Evolutionary conservation across 2,888 invertebrate species (phyloP).

Genomic region (Aspidiotus destructor): DNA sequence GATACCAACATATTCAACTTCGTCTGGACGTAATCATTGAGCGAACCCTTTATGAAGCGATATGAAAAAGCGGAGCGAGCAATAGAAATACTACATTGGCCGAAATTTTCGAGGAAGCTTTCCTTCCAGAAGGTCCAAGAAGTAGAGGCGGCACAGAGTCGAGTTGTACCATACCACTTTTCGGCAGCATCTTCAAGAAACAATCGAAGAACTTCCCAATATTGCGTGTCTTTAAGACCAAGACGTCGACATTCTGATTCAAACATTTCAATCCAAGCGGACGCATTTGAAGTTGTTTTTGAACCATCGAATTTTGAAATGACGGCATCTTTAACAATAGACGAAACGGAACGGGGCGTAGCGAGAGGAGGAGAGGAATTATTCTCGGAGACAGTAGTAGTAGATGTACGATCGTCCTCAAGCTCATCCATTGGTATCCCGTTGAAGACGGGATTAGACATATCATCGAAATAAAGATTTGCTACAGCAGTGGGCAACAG

Average conservation of each 20-base stretch:
- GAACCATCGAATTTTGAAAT: neutral
- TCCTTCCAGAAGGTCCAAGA: neutral
- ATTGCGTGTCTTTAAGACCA: neutral
- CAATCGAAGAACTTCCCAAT: neutral
- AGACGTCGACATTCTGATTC: slow-evolving; percentile 3
- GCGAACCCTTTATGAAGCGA: neutral
- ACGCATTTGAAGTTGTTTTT: neutral
- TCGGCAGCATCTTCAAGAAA: slow-evolving; percentile 5
- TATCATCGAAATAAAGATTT: neutral
- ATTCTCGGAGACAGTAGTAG: neutral
- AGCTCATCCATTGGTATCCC: neutral
- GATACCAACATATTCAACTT: neutral
- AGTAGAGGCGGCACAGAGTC: neutral
- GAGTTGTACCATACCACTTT: neutral
- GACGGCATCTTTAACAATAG: slow-evolving; percentile 3
- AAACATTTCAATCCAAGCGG: neutral
- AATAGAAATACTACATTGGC: neutral
- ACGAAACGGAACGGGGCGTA: neutral
- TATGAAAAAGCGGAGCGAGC: neutral
- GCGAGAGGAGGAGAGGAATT: neutral
- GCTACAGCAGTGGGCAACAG: neutral
- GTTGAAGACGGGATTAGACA: neutral
- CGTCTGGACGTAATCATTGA: neutral
- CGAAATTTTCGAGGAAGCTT: neutral
- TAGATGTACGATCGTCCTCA: neutral